A percentile compares a stretch with the other conserved stretches of the same genome.
These are phyloP conservation scores for Masticophis lateralis DNA, from an alignment of 2,797 vertebrate species.

Conservation along the genomic window DNA sequence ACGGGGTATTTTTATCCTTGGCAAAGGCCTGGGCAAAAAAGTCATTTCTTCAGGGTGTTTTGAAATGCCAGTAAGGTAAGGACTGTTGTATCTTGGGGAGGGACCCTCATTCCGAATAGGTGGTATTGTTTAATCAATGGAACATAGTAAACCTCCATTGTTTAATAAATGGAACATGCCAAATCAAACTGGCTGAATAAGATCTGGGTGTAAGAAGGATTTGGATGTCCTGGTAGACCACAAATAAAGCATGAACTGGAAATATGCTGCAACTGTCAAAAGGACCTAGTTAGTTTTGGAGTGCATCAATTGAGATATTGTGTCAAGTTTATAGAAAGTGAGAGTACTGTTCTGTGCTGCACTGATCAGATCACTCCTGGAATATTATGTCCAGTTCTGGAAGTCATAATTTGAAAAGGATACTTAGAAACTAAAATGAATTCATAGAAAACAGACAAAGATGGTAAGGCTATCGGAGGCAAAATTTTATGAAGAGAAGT, in stretches of 20 bases:
- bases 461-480: not conserved
- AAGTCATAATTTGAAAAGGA: not conserved
- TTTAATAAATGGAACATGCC: too few relatives aligned
- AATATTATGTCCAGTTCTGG: not conserved
- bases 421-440: not conserved
- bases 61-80: not conserved
- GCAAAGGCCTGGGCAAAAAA: not conserved
- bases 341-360: not conserved
- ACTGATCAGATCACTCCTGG: not conserved
- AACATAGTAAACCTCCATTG: not conserved
- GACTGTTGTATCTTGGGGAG: not conserved
- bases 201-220: too few relatives aligned
- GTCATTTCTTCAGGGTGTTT: not conserved
- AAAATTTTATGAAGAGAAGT: not conserved
- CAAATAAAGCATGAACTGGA: not conserved
- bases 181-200: too few relatives aligned
- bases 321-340: not conserved
- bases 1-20: not conserved
- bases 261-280: not conserved
- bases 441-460: not conserved
- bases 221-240: not conserved
- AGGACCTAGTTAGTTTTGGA: not conserved
- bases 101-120: not conserved
- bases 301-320: not conserved
- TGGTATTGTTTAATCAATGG: not conserved